phyloP scores from a whole-genome alignment of 2,113 vertebrate species.

The Lichenostomus cassidix region DNA sequence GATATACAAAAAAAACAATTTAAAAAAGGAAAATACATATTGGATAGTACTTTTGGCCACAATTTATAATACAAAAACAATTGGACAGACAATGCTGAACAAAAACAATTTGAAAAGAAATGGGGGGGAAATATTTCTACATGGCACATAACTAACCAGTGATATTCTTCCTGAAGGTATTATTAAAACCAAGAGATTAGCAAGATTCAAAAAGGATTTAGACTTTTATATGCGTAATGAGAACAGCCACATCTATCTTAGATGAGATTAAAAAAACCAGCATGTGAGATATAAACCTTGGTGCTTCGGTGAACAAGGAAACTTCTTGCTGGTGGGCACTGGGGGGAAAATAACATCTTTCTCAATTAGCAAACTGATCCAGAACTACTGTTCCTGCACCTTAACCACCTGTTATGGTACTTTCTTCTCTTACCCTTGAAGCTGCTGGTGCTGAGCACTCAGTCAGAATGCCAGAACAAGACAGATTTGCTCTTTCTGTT shows the following conservation, averaged over 20 bases:
- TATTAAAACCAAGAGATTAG: neutral
- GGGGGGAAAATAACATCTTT: neutral
- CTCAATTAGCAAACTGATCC: neutral
- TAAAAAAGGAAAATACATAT: neutral
- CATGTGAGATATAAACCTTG: neutral
- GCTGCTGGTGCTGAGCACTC: neutral
- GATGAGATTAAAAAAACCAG: neutral
- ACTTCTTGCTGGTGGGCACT: neutral
- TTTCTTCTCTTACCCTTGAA: neutral
- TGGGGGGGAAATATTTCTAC: neutral
- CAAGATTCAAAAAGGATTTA: conserved; percentile 21
- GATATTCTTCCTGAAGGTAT: neutral
- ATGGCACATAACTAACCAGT: neutral
- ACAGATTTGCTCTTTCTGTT: neutral
- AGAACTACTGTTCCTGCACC: neutral
- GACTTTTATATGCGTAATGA: neutral
- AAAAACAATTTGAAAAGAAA: neutral
- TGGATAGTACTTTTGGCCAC: neutral
- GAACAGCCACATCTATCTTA: neutral
- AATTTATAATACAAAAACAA: neutral
- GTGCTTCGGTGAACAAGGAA: neutral
- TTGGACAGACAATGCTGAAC: neutral
- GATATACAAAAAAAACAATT: neutral
- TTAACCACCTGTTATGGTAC: fast-evolving
- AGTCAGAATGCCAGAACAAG: neutral